Base-by-base conservation (phyloP, 2,797 vertebrate genomes). In the Pangasius mekongensis region DNA sequence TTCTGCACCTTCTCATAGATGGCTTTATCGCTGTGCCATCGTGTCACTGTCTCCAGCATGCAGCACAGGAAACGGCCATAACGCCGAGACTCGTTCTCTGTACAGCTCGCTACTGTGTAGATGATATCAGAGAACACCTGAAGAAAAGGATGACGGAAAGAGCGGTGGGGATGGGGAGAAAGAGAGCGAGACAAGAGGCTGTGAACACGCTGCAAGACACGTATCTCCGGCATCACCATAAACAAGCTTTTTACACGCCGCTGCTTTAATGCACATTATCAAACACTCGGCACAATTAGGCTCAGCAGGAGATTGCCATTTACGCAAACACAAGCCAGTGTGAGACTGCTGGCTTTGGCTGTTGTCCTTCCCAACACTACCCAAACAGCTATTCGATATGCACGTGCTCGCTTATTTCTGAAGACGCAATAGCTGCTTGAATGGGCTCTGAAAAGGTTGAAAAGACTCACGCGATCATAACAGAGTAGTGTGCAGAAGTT, bases 71-170 rank as follows among this genome's bases (percentile, higher is more conserved):
- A 99, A 86, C 98, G 97, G n/a, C 99, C 99, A 0, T 99, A 99
- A 62, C 98, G 97, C 88, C 98, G 98, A 60, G 98, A 98, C 97
- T 99, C 98, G 69, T 99, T 99, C 95, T 99, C 99, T 0, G 99
- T 99, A 92, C 98, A 99, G 93, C 98, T 99, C 91, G 99, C 99
- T 86, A 99, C 99, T 0, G 98, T 99, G 93, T 99, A 99, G 94
- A 99, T 99, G 93, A 99, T 99, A 90, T 99, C 98, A 20, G 98
- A 99, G 91, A 99, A 99, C 85, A 99, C 99, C 99, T 99, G 94
- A 0, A 90, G n/a, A 74, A 74, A 56, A 30, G 3, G 77, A 36
- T 1, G 20, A 81, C 33, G 39, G 22, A 56, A 76, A 27, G 43
- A n/a, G 43, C 6, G 30, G 73, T n/a, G 16, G 27, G 24, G 22